phyloP scores from a whole-genome alignment of 2,888 invertebrate species.

The Phytoseiulus persimilis region DNA sequence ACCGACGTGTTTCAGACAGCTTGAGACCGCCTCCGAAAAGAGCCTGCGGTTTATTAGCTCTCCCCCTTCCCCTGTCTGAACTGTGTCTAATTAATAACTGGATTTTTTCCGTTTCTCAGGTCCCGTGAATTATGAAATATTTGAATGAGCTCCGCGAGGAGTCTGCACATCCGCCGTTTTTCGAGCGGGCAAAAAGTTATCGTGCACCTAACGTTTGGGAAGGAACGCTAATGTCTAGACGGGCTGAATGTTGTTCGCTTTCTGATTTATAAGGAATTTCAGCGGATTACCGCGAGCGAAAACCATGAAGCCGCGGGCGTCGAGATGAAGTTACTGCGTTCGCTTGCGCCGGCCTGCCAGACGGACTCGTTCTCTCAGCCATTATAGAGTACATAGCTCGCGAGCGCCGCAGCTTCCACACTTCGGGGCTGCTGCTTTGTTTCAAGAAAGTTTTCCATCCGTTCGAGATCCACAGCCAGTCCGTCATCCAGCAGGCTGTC shows the following conservation, averaged over 20 bases:
- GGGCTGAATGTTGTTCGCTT: background rate
- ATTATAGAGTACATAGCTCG: no score
- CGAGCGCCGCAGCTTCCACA: background rate
- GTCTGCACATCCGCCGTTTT: background rate
- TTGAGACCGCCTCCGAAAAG: background rate
- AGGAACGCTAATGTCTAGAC: background rate
- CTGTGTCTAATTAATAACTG: background rate
- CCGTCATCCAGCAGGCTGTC: background rate
- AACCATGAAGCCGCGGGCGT: background rate
- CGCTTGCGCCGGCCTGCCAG: background rate
- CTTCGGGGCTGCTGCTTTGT: background rate
- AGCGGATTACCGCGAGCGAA: background rate
- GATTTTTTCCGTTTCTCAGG: background rate
- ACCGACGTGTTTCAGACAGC: background rate
- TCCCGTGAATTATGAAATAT: background rate
- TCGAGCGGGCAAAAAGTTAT: background rate
- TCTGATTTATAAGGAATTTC: background rate
- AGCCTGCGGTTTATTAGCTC: background rate
- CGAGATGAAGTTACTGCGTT: background rate
- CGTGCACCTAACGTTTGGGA: background rate
- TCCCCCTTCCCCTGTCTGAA: background rate
- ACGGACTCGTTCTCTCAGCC: no score
- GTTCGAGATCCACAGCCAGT: background rate
- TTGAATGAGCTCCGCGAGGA: background rate
- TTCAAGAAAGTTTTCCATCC: background rate